Evolutionary conservation across 2,113 vertebrate species (phyloP).

Genomic region (Ciconia maguari): DNA sequence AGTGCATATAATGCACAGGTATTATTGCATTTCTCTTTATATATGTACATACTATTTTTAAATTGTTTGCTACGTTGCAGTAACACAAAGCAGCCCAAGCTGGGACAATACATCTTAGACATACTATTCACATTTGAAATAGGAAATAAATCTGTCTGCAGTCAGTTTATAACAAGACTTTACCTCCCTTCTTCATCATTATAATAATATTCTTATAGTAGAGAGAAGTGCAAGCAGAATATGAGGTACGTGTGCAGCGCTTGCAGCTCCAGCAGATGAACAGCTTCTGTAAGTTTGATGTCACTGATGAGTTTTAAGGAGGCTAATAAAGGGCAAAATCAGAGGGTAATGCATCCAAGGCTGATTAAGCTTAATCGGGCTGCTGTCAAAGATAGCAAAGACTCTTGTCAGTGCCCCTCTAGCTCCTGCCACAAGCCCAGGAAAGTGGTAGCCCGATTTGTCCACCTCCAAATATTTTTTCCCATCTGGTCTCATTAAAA

Average conservation of each 20-base stretch:
- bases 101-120: background rate
- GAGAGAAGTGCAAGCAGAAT: background rate
- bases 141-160: background rate
- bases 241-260: background rate
- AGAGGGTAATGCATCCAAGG: background rate
- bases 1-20: background rate
- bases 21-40: background rate
- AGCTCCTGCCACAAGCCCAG: background rate
- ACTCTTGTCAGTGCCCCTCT: background rate
- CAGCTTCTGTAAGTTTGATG: background rate
- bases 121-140: background rate
- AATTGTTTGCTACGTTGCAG: background rate
- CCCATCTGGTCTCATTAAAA: background rate
- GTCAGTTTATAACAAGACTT: background rate
- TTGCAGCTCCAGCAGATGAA: background rate
- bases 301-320: constrained; percentile 6
- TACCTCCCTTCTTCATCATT: background rate
- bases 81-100: background rate
- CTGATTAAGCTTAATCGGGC: background rate
- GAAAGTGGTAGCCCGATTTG: background rate
- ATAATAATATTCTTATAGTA: background rate
- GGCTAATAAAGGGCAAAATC: background rate
- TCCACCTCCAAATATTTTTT: background rate
- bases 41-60: background rate
- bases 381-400: background rate